These are phyloP conservation scores for Riptortus pedestris DNA, from an alignment of 1,140 invertebrate species.

Conservation along the genomic window DNA sequence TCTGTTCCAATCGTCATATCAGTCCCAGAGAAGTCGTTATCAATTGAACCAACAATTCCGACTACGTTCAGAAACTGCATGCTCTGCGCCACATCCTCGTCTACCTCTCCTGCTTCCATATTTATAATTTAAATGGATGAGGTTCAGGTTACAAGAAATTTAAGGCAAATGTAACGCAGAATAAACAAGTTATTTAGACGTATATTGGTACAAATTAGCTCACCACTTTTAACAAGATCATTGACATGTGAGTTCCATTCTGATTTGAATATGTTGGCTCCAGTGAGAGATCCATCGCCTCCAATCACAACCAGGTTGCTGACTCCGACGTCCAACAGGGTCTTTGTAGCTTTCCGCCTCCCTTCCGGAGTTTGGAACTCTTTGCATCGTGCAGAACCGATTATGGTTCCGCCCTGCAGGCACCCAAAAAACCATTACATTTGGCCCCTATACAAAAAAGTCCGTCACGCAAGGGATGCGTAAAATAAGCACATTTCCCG, in stretches of 20 bases:
- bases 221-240: constrained; percentile 56
- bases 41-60: constrained; percentile 97
- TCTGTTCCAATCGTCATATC: constrained; percentile 99
- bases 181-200: no score
- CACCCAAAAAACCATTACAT: background rate
- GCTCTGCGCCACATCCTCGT: constrained; percentile 61
- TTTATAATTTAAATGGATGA: no score
- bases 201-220: background rate
- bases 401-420: constrained; percentile 84
- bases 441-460: no score
- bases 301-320: constrained; percentile 97
- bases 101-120: no score
- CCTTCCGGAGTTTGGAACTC: constrained; percentile 81
- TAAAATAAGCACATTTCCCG: no score
- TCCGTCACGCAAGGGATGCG: no score
- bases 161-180: no score
- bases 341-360: constrained; percentile 82
- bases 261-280: constrained; percentile 90
- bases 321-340: constrained; percentile 79
- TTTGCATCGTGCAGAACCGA: constrained; percentile 91
- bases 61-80: constrained; percentile 74
- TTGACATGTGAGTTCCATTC: constrained; percentile 74
- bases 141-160: no score
- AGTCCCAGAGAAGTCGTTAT: constrained; percentile 99
- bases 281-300: constrained; percentile 96